A percentile compares a stretch with the other conserved stretches of the same genome.
Conservation (phyloP, 2,888 invertebrate genomes). For the Tetragnatha montana region DNA sequence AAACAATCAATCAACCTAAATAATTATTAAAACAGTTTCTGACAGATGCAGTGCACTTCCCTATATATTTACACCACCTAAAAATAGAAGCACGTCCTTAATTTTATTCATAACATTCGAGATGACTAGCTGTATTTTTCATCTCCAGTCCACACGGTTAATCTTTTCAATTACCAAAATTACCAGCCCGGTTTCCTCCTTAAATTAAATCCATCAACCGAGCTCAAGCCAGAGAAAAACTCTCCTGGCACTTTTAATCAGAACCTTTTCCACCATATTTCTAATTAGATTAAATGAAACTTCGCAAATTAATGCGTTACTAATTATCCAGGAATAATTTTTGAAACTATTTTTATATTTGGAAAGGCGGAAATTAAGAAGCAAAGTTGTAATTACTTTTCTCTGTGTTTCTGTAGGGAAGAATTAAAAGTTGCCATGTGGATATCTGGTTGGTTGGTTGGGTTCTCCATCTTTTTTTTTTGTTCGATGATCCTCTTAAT, state of each 20-base stretch:
- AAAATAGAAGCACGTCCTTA: too few species aligned
- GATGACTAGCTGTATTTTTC: background rate
- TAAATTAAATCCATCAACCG: background rate
- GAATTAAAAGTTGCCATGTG: slow-evolving; percentile 29
- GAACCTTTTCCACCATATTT: slow-evolving; percentile 24
- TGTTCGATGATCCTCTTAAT: background rate
- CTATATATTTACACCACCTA: too few species aligned
- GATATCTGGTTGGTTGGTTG: background rate
- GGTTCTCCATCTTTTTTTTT: slow-evolving; percentile 1
- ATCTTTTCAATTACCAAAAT: background rate
- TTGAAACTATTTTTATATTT: slow-evolving; percentile 21
- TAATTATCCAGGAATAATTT: slow-evolving; percentile 31
- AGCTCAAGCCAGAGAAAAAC: background rate
- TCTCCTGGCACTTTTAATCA: slow-evolving; percentile 2
- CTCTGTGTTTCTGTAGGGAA: slow-evolving; percentile 2
- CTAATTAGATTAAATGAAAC: slow-evolving; percentile 43
- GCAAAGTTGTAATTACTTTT: slow-evolving; percentile 43
- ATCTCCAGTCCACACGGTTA: background rate
- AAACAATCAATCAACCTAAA: too few species aligned
- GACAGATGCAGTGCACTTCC: background rate
- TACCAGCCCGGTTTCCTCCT: background rate
- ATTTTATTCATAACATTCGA: background rate
- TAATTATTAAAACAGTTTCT: too few species aligned
- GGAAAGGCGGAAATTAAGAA: background rate
- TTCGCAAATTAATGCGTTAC: slow-evolving; percentile 38